Percentiles rank a stretch among this genome's conserved stretches.
Evolutionary conservation across 64 coral and sea anemone species (phyloP).

Genomic region (Porites australiensis): DNA sequence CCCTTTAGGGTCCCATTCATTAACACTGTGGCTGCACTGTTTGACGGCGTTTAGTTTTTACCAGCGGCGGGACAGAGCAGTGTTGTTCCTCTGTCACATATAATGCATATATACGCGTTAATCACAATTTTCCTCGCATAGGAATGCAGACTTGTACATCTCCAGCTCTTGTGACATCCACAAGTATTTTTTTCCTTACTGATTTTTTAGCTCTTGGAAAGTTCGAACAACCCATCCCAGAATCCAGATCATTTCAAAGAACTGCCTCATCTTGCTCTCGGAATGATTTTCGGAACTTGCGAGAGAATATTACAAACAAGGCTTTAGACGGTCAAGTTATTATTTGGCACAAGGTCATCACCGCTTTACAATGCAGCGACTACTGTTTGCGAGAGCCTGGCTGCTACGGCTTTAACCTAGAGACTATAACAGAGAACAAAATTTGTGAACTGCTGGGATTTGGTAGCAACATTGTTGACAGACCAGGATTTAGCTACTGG

Average conservation of each 20-base stretch:
- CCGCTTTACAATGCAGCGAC: slow-evolving; percentile 42
- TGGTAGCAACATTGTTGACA: not conserved
- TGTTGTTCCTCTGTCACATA: too few species aligned
- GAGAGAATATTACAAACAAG: not conserved
- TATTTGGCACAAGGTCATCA: not conserved
- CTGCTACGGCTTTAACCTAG: slow-evolving; percentile 49
- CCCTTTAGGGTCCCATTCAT: too few species aligned
- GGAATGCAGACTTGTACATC: too few species aligned
- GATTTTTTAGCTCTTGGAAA: not conserved
- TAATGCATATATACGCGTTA: too few species aligned
- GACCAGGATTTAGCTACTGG: slow-evolving; percentile 18
- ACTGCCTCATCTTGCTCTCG: not conserved
- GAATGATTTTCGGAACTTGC: not conserved
- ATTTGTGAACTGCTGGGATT: not conserved
- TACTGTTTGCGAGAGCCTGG: slow-evolving; percentile 40
- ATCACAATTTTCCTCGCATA: too few species aligned
- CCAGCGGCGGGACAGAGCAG: too few species aligned
- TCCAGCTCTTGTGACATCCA: not conserved
- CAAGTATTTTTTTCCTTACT: not conserved
- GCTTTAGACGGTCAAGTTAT: slow-evolving; percentile 32
- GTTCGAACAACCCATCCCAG: not conserved
- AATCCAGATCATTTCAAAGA: not conserved
- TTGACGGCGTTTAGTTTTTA: too few species aligned
- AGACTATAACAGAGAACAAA: not conserved
- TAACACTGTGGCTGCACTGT: too few species aligned